Percentiles rank a stretch among this genome's conserved stretches.
These are phyloP conservation scores for Hartigia nigra DNA, from an alignment of 2,888 invertebrate genomes.

Conservation along the genomic window DNA sequence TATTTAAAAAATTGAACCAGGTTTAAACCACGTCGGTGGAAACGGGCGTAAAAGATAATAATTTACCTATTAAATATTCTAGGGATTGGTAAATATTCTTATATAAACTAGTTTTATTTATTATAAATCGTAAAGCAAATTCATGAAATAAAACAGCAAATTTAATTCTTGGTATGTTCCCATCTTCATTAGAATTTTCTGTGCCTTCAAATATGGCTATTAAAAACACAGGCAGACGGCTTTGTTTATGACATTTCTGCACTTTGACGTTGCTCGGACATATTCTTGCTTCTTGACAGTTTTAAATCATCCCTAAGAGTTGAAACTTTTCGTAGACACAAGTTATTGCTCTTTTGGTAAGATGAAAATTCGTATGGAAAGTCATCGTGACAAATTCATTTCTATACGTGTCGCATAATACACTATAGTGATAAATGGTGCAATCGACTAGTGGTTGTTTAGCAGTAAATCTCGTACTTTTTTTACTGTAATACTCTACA, in stretches of 20 bases:
- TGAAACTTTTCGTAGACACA: background rate
- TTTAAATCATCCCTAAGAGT: background rate
- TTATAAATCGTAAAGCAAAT: background rate
- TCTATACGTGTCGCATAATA: background rate
- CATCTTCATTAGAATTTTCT: background rate
- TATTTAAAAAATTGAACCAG: no score
- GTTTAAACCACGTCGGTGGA: no score
- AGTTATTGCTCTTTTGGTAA: background rate
- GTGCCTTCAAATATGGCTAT: background rate
- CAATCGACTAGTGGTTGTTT: background rate
- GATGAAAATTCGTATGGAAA: background rate
- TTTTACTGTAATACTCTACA: background rate
- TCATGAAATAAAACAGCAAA: background rate
- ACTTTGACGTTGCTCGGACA: background rate
- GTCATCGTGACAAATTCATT: background rate
- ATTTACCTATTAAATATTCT: no score
- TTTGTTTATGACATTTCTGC: conserved; percentile 5
- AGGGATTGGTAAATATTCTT: no score
- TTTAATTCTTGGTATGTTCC: background rate
- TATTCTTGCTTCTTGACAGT: background rate
- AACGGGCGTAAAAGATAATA: no score
- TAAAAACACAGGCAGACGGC: background rate
- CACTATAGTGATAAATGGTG: background rate
- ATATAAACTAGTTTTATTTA: no score
- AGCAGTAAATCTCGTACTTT: background rate